Percentiles rank a stretch among this genome's conserved stretches.
These are phyloP conservation scores for Semaprochilodus insignis DNA, from an alignment of 2,797 vertebrate genomes.

Conservation along the genomic window DNA sequence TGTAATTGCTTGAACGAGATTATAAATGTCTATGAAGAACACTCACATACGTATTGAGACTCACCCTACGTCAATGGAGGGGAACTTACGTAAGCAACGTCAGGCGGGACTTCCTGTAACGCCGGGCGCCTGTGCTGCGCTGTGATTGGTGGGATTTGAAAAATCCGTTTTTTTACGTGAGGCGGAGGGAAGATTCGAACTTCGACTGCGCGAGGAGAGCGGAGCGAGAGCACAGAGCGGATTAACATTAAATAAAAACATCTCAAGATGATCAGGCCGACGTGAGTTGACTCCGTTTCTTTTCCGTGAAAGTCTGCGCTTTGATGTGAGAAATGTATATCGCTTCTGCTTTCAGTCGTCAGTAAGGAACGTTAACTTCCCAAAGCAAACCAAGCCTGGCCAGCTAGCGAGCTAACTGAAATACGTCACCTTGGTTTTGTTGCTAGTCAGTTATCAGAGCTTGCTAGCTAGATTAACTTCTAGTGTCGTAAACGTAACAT, in stretches of 20 bases:
- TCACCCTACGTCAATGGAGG: neutral
- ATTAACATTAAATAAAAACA: slow-evolving; percentile 23
- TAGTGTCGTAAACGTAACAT: neutral
- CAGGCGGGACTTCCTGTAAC: slow-evolving; percentile 33
- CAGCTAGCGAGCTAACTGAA: neutral
- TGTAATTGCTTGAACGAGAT: no score
- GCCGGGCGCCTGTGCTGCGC: neutral
- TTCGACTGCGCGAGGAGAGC: slow-evolving; percentile 24
- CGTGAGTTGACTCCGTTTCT: neutral
- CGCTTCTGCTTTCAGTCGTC: neutral
- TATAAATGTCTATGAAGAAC: no score
- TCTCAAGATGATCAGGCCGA: slow-evolving; percentile 72
- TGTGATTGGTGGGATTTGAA: slow-evolving; percentile 74
- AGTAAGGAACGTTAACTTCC: neutral
- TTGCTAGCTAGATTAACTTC: no score
- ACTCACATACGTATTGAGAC: neutral
- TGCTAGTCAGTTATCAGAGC: neutral
- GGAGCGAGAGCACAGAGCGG: neutral
- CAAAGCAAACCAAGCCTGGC: no score
- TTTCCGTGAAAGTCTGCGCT: neutral
- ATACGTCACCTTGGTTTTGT: neutral
- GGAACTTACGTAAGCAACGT: neutral
- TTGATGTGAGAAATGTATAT: neutral
- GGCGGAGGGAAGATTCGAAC: slow-evolving; percentile 78
- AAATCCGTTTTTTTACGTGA: slow-evolving; percentile 49